Conservation (phyloP, 2,113 vertebrate genomes). For the Rutilus rutilus region DNA sequence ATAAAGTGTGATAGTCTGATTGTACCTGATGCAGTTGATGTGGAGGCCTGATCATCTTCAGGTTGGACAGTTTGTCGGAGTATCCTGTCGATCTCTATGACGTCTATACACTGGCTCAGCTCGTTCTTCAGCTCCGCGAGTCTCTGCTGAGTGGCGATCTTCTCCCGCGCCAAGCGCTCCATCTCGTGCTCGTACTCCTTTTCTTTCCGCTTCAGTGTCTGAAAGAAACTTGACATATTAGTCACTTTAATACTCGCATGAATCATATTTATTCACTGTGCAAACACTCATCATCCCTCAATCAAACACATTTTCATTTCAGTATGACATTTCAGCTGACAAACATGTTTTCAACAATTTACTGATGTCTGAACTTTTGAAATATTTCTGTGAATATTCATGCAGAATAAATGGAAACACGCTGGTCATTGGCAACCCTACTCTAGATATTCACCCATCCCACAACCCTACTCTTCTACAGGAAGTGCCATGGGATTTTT, state of each 20-base stretch:
- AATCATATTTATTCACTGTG: neutral
- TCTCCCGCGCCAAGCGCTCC: constrained; percentile 95
- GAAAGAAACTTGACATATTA: neutral
- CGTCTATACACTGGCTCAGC: constrained; percentile 95
- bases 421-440: no score
- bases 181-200: constrained; percentile 98
- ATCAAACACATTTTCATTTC: neutral
- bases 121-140: constrained; percentile 92
- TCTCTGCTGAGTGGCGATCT: constrained; percentile 95
- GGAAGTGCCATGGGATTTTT: no score
- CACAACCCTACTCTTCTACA: no score
- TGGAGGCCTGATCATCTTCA: constrained; percentile 97
- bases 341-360: neutral
- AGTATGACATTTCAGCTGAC: neutral
- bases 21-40: constrained; percentile 95
- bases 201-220: constrained; percentile 97
- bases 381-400: neutral
- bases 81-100: constrained; percentile 90
- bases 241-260: neutral
- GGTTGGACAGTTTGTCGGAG: constrained; percentile 93
- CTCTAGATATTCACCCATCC: no score
- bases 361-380: neutral
- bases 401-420: neutral
- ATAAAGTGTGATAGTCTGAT: no score
- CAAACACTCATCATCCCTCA: neutral